Conservation (phyloP, 1,140 invertebrate species). For the Tetramorium parvispinum region DNA sequence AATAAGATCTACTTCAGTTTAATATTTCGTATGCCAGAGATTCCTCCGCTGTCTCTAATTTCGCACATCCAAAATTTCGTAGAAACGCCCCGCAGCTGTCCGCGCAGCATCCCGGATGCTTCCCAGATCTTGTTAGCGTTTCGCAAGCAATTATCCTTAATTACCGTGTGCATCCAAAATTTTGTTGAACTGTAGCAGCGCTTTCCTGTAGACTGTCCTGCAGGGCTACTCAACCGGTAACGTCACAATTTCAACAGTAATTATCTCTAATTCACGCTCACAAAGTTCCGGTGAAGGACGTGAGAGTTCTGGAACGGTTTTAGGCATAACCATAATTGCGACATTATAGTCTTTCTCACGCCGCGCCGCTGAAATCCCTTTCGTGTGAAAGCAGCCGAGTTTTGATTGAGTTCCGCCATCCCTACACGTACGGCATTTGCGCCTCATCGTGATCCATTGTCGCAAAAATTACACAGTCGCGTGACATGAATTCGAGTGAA, state of each 20-base stretch:
- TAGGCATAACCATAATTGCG: constrained; percentile 27
- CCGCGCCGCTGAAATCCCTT: neutral
- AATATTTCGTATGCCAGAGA: neutral
- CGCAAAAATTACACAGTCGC: neutral
- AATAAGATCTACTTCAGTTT: neutral
- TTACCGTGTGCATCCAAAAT: constrained; percentile 52
- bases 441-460: neutral
- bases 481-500: neutral
- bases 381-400: neutral
- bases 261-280: constrained; percentile 47
- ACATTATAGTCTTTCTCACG: constrained; percentile 14
- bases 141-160: constrained; percentile 62
- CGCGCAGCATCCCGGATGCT: neutral
- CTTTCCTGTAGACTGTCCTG: constrained; percentile 31
- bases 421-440: neutral
- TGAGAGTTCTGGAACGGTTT: neutral
- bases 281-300: constrained; percentile 41
- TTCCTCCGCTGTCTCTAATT: constrained; percentile 5
- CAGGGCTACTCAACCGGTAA: constrained; percentile 48
- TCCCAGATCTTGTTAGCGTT: constrained; percentile 50
- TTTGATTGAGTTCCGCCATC: neutral
- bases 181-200: constrained; percentile 48
- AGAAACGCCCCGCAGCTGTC: constrained; percentile 40
- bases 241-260: constrained; percentile 56
- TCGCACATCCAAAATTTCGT: constrained; percentile 40